Percentiles rank a stretch among this genome's conserved stretches.
Conservation (phyloP, 2,888 invertebrate genomes). For the Latrodectus elegans region DNA sequence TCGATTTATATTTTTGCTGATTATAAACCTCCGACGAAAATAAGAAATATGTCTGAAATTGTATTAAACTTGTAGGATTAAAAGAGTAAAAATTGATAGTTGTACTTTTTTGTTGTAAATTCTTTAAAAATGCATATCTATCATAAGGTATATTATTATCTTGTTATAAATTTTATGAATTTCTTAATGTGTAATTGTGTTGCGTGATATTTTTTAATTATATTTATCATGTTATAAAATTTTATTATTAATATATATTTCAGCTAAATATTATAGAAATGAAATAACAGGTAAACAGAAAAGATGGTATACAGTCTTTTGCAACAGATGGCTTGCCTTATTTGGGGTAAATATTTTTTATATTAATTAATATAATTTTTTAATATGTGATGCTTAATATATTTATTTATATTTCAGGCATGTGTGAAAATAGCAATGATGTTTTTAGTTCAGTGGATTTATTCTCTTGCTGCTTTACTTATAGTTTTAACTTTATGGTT, state of each 20-base stretch:
- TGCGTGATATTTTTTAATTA: no score
- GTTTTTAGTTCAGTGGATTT: conserved; percentile 95
- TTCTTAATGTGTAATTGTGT: no score
- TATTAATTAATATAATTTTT: not conserved
- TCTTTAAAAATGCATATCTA: no score
- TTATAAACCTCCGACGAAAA: no score
- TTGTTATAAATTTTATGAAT: no score
- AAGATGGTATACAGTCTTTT: conserved; percentile 95
- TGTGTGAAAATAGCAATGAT: conserved; percentile 89
- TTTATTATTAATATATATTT: not conserved
- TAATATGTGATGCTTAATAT: not conserved
- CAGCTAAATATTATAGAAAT: conserved; percentile 35
- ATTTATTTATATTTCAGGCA: conserved; percentile 80
- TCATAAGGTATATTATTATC: no score
- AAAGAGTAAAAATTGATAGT: no score
- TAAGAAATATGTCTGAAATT: no score
- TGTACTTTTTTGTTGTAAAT: no score
- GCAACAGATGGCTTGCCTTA: conserved; percentile 95
- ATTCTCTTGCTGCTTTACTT: conserved; percentile 87
- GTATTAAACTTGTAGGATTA: no score
- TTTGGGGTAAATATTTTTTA: conserved; percentile 83
- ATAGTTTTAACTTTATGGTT: conserved; percentile 91
- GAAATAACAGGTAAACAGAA: conserved; percentile 88
- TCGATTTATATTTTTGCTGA: no score
- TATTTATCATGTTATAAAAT: no score